Evolutionary conservation across 2,113 vertebrate species (phyloP).

Genomic region (Eclectus roratus): DNA sequence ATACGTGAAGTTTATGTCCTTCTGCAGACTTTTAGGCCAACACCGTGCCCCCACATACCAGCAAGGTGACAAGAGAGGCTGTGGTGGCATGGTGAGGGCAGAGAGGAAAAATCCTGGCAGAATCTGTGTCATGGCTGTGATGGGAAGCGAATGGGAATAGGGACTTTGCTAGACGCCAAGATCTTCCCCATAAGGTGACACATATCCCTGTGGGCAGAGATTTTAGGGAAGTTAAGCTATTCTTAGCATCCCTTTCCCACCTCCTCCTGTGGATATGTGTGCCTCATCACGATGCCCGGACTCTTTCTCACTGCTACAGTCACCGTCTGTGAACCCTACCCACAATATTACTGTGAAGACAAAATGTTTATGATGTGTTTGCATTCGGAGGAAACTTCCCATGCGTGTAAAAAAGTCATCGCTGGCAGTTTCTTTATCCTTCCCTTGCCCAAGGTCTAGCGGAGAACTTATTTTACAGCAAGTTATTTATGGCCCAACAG

Average conservation of each 20-base stretch:
- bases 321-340: conserved; percentile 22
- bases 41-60: rapidly evolving
- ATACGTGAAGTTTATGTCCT: background rate
- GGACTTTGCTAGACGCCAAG: background rate
- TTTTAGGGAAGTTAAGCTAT: conserved; percentile 30
- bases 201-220: conserved; percentile 12
- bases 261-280: background rate
- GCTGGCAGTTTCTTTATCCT: background rate
- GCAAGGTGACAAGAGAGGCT: background rate
- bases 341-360: background rate
- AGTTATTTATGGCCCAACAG: conserved; percentile 5
- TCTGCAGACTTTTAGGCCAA: background rate
- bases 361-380: background rate
- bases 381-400: background rate
- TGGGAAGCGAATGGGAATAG: background rate
- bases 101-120: background rate
- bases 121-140: background rate
- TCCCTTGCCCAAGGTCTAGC: background rate
- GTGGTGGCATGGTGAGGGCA: rapidly evolving
- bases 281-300: background rate
- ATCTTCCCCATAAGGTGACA: conserved; percentile 22
- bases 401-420: background rate
- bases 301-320: background rate
- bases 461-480: background rate
- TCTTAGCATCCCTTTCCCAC: background rate